Evolutionary conservation across 2,888 invertebrate genomes (phyloP), one percentile per base, ranked within the genome.

Genomic region (Caenorhabditis afra): DNA sequence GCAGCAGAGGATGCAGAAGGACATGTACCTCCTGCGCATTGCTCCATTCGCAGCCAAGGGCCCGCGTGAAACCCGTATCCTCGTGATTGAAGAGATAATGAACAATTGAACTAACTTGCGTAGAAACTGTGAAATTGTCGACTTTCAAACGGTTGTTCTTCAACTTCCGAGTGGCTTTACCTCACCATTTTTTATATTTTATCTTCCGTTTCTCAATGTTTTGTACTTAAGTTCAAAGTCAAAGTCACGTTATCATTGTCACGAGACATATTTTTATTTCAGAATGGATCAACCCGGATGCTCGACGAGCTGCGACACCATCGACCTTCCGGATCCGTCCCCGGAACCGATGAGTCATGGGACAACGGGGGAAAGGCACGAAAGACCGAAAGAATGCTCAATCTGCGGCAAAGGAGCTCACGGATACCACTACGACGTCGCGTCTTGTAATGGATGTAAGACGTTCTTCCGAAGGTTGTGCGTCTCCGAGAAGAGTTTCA

Each of bases 351-450:
- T n/a, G n/a, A n/a, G n/a, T n/a, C n/a, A n/a, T n/a, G n/a, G n/a
- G n/a, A n/a, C n/a, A n/a, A n/a, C n/a, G n/a, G n/a, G n/a, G n/a
- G n/a, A n/a, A n/a, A 41, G 68, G 45, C 76, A 76, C 14, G 20
- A 45, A 18, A 39, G 76, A 47, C 76, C 76, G 0, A 70, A 64
- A 14, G 52, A 77, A 22, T 85, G 85, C 55, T 64, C 67, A 5
- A 73, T 85, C 0, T 85, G 85, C 49, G 83, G 81, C 8, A 82
- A 81, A 47, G 47, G 58, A 3, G 83, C 85, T 1, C 79, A 78
- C 11, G 85, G 85, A 50, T 84, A 81, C 45, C 85, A 85, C 35
- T 85, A 85, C 53, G 83, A 84, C 20, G 83, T 83, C 16, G 77
- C 83, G 12, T 79, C 83, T 1, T 82, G 82, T 44, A 82, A 82